Evolutionary conservation across 2,888 invertebrate species (phyloP).

Genomic region (Zaprionus obscuricornis): DNA sequence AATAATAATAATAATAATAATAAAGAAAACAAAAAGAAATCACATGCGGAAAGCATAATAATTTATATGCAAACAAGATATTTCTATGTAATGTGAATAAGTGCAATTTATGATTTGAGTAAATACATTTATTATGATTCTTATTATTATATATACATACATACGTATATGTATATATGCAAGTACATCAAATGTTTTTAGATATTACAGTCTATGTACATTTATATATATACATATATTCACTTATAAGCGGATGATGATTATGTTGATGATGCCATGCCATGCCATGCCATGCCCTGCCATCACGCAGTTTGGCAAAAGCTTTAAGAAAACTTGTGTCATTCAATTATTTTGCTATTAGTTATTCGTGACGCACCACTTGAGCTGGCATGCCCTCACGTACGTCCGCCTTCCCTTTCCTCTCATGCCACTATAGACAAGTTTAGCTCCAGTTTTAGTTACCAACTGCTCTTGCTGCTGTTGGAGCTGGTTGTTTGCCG

Average conservation of each 20-base stretch:
- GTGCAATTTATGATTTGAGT: no score
- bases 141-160: no score
- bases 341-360: conserved; percentile 71
- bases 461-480: conserved; percentile 1
- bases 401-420: neutral
- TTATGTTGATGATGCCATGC: conserved; percentile 4
- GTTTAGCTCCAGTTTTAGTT: conserved; percentile 31
- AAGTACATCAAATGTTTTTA: no score
- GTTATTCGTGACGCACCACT: conserved; percentile 65
- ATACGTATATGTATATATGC: no score
- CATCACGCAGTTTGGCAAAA: conserved; percentile 16
- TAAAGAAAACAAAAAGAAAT: neutral
- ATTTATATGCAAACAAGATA: conserved; percentile 46
- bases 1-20: conserved; percentile 19
- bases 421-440: neutral
- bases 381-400: conserved; percentile 52
- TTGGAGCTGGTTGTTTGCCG: neutral
- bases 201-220: no score
- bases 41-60: no score
- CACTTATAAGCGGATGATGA: neutral
- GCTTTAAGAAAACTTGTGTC: conserved; percentile 52
- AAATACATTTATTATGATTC: no score
- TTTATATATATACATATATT: no score
- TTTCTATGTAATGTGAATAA: conserved; percentile 43
- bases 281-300: no score